phyloP scores from a whole-genome alignment of 1,140 invertebrate species.

The Pseudomyrmex gracilis region DNA sequence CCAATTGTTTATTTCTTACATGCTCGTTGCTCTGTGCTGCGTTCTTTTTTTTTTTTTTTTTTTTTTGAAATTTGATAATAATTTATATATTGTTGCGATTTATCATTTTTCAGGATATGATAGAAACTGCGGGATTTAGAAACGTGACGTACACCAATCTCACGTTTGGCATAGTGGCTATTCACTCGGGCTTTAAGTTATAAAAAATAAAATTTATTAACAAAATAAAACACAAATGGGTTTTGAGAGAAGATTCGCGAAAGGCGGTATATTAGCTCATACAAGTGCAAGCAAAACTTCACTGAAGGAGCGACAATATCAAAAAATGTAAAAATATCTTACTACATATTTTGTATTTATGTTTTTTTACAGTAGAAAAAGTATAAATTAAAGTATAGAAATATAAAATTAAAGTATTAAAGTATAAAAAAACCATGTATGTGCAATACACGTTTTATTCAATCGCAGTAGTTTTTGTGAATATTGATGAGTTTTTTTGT shows the following conservation, averaged over 20 bases:
- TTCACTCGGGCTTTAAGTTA: slow-evolving; percentile 97
- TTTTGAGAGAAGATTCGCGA: background rate
- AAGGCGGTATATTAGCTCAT: no score
- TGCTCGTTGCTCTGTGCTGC: slow-evolving; percentile 22
- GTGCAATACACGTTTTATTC: no score
- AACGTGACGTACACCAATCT: slow-evolving; percentile 96
- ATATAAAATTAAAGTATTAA: no score
- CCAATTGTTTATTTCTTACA: background rate
- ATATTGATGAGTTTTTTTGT: no score
- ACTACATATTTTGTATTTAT: no score
- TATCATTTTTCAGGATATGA: slow-evolving; percentile 88
- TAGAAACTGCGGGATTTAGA: slow-evolving; percentile 94
- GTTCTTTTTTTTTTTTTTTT: background rate
- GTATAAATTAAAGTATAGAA: no score
- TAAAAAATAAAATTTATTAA: slow-evolving; percentile 74
- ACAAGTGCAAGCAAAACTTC: no score
- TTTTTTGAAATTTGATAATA: background rate
- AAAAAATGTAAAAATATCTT: no score
- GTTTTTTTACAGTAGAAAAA: no score
- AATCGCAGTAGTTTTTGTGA: no score
- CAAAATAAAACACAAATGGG: background rate
- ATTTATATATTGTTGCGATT: background rate
- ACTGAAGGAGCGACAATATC: no score
- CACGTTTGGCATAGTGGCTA: slow-evolving; percentile 94
- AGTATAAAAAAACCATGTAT: no score